Conservation (phyloP, 2,113 vertebrate genomes). For the Mormyrus iriodes region DNA sequence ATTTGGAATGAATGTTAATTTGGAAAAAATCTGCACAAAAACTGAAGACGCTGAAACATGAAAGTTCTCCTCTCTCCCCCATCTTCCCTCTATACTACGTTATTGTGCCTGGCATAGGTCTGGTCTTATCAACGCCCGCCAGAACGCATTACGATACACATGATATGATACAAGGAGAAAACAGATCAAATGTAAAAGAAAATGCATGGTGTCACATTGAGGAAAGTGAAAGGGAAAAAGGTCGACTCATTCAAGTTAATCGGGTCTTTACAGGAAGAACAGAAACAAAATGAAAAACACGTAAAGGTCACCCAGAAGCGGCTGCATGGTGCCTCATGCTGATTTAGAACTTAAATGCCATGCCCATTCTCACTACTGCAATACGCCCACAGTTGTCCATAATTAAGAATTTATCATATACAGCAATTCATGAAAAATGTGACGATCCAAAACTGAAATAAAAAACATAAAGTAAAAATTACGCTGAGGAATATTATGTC, state of each 20-base stretch:
- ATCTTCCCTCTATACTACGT: not conserved
- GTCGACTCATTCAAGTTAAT: conserved; percentile 20
- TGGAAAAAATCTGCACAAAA: not conserved
- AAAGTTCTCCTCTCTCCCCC: not conserved
- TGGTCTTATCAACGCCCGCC: not conserved
- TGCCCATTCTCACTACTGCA: not conserved
- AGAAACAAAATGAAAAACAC: conserved; percentile 33
- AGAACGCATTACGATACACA: not conserved
- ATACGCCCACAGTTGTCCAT: not conserved
- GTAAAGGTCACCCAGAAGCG: conserved; percentile 18
- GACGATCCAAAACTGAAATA: not conserved
- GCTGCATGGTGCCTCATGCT: not conserved
- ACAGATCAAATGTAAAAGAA: not conserved
- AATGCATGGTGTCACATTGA: not conserved
- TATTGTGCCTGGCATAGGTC: not conserved
- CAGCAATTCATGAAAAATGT: not conserved
- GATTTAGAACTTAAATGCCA: not conserved
- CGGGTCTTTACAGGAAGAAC: conserved; percentile 17
- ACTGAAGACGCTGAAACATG: not conserved
- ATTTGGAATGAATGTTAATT: not conserved
- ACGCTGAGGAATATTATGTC: not conserved
- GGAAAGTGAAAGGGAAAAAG: conserved; percentile 7
- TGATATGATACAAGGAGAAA: not conserved
- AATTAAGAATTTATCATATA: not conserved
- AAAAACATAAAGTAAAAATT: not conserved